These are phyloP conservation scores for Urosaurus nigricauda DNA, from an alignment of 2,797 vertebrate species.

Conservation along the genomic window DNA sequence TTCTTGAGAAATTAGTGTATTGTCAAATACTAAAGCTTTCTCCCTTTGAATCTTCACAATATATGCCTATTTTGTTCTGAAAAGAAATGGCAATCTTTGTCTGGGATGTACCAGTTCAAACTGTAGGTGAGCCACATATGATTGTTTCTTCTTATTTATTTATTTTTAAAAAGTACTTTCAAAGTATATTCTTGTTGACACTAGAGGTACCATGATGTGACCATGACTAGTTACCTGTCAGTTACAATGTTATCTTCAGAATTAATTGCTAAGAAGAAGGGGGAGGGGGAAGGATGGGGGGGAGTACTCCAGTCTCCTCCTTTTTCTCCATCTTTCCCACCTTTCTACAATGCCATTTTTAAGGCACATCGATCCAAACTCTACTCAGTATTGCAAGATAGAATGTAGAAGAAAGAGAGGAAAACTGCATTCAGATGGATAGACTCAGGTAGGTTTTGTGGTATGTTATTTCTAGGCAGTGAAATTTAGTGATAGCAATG, in stretches of 20 bases:
- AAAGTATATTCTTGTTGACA: no score
- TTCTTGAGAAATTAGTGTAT: slow-evolving; percentile 12
- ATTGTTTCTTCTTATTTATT: neutral
- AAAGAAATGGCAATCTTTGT: neutral
- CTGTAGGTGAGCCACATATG: neutral
- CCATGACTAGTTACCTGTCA: neutral
- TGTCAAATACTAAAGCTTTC: neutral
- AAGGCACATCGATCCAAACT: neutral
- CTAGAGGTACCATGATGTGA: neutral
- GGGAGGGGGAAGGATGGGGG: no score
- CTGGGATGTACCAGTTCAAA: neutral
- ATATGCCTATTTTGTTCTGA: slow-evolving; percentile 8
- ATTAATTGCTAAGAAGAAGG: neutral
- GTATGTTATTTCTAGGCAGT: no score
- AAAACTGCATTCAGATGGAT: no score
- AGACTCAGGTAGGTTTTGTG: no score
- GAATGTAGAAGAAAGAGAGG: neutral
- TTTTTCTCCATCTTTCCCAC: neutral
- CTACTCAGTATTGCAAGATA: neutral
- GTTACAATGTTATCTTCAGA: neutral
- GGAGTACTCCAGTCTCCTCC: neutral
- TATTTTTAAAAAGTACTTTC: no score
- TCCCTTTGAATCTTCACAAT: neutral
- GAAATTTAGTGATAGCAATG: no score
- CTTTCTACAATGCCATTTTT: neutral